These are phyloP conservation scores for Neolamprologus devosi DNA, from an alignment of 2,113 vertebrate species.

Conservation along the genomic window DNA sequence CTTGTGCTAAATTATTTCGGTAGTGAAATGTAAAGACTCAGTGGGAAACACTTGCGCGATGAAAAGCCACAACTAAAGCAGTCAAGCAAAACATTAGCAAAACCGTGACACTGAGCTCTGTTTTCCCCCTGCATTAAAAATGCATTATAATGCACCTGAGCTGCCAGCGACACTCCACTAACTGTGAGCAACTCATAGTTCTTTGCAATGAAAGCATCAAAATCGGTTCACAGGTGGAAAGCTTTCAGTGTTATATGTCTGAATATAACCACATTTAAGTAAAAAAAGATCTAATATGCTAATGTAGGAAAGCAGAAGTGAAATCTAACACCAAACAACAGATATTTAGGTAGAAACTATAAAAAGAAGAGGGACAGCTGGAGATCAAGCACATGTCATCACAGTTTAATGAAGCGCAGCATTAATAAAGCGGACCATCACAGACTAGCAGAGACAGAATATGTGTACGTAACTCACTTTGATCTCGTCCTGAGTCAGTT, in stretches of 20 bases:
- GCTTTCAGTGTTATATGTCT: background rate
- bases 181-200: background rate
- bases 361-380: background rate
- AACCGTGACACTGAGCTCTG: background rate
- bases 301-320: background rate
- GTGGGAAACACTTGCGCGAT: background rate
- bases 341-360: background rate
- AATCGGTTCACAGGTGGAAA: background rate
- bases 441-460: background rate
- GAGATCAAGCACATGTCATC: background rate
- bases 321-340: background rate
- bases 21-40: background rate
- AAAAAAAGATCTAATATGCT: background rate
- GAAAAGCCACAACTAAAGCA: background rate
- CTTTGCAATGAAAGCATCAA: background rate
- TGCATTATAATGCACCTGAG: background rate
- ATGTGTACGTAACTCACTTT: constrained; percentile 74
- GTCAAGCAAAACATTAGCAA: background rate
- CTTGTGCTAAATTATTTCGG: background rate
- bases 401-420: background rate
- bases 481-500: constrained; percentile 97
- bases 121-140: background rate
- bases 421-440: background rate
- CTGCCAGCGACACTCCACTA: background rate
- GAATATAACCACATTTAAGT: background rate